phyloP scores from a whole-genome alignment of 2,888 invertebrate genomes.

The Peribatodes rhomboidaria region DNA sequence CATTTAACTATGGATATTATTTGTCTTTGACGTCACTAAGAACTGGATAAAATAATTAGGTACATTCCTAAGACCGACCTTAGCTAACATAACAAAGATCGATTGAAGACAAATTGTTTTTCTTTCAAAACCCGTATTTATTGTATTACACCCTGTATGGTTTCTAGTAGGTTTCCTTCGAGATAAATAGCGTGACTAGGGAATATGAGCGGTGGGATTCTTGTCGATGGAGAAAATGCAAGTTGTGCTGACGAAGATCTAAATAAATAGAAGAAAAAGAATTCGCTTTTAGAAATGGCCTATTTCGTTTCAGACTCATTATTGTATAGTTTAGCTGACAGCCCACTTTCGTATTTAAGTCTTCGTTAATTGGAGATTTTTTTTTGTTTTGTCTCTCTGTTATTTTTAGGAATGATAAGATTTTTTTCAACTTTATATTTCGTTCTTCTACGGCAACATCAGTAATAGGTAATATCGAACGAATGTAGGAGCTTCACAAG shows the following conservation, averaged over 20 bases:
- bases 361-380: background rate
- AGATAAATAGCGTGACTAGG: conserved; percentile 42
- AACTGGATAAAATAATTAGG: too few species aligned
- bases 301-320: conserved; percentile 5
- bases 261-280: conserved; percentile 1
- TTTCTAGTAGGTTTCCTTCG: conserved; percentile 33
- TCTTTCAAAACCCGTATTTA: background rate
- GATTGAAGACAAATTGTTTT: too few species aligned
- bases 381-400: too few species aligned
- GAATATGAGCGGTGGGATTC: conserved; percentile 8
- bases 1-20: too few species aligned
- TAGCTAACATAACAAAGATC: too few species aligned
- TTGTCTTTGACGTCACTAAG: too few species aligned
- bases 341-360: background rate
- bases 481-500: too few species aligned
- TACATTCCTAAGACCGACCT: too few species aligned
- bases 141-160: background rate
- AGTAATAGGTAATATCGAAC: too few species aligned
- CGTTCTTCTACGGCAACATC: too few species aligned
- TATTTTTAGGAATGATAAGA: too few species aligned
- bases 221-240: conserved; percentile 7
- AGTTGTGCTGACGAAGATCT: conserved; percentile 20
- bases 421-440: too few species aligned
- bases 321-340: conserved; percentile 10
- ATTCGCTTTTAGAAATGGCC: conserved; percentile 3